Base-by-base conservation (phyloP, 2,797 vertebrate species). In the Siniperca undulata region DNA sequence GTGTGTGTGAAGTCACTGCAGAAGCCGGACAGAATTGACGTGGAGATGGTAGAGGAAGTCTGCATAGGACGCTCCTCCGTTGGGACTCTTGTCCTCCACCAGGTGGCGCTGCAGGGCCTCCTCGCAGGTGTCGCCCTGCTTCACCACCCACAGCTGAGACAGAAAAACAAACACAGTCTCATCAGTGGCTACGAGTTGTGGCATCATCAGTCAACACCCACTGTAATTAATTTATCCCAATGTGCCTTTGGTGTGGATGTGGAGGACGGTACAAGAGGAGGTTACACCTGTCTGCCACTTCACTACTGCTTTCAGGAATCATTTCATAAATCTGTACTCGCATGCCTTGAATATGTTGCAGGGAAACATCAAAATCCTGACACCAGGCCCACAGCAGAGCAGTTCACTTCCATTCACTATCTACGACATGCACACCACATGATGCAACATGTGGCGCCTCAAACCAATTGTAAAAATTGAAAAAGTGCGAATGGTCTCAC, bases 31-130 rank as follows among this genome's bases (percentile, higher is more conserved):
- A 0, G 94, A 95, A 93, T 95, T 95, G 82, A 96, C 75, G 12
- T 97, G 96, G 40, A 96, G 90, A 66, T 96, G 96, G 85, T 95
- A 96, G 60, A 97, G 94, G 89, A 96, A 97, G 88, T 97, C 96
- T 0, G 96, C 93, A 4, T 97, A 97, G 10, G 96, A 95, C 0
- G 96, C 96, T 10, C 96, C 96, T 20, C 96, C 95, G 4, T 96
- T 96, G 40, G 95, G 96, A 78, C 95, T 96, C 89, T 95, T 96
- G 82, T 96, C 96, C 72, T 97, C 96, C 69, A 97, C 95, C 6
- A 96, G 92, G 86, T 95, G 94, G 78, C 86, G 94, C 89, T 95
- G 95, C 74, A 96, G 89, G 4, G 89, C 89, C 84, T 96, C 95
- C 85, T 96, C 95, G 8, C 95, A 94, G 87, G 86, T 77, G 83